Base-by-base conservation (phyloP, 2,797 vertebrate species). In the Streptopelia turtur region DNA sequence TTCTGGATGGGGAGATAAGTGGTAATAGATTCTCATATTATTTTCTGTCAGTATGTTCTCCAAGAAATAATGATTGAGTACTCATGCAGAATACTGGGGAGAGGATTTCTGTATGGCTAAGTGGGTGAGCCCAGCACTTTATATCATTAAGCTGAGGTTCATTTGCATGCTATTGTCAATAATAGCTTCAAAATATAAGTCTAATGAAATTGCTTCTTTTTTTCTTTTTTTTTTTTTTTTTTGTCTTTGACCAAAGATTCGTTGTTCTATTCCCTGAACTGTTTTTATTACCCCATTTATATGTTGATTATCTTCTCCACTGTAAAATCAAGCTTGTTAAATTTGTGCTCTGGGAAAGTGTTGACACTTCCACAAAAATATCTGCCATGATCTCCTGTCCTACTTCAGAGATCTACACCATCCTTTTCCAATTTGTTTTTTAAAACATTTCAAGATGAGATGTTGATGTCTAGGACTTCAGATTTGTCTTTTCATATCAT, bases 301-400 rank as follows among this genome's bases (percentile, higher is more conserved):
- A 91, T 85, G 31, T 80, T 70, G 10, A 91, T 94, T 90, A 47
- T 77, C 30, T 87, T 77, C 63, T 78, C 16, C 1, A 11, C 23
- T 79, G 55, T 84, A 83, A 96, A 95, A 66, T 76, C 15, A 65
- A 82, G 33, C 30, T 89, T 92, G 25, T 59, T 94, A 95, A 92
- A 76, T 92, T n/a, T 30, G 28, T 41, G 27, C 12, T 60, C 23
- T 37, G 64, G 41, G 74, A 64, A 87, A 88, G 4, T 55, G n/a
- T 69, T 71, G 56, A 76, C 9, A 65, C 43, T 78, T 90, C 56
- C 41, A 41, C 60, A 60, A 94, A 89, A 92, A 39, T 77, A 61
- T 65, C n/a, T 91, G 5, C 33, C 25, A n/a, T 64, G 11, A 43
- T 88, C 85, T 90, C 37, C 8, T 83, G 31, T 50, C 61, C 6